phyloP scores from a whole-genome alignment of 2,113 vertebrate genomes.

The Rhynchopsitta pachyrhyncha region DNA sequence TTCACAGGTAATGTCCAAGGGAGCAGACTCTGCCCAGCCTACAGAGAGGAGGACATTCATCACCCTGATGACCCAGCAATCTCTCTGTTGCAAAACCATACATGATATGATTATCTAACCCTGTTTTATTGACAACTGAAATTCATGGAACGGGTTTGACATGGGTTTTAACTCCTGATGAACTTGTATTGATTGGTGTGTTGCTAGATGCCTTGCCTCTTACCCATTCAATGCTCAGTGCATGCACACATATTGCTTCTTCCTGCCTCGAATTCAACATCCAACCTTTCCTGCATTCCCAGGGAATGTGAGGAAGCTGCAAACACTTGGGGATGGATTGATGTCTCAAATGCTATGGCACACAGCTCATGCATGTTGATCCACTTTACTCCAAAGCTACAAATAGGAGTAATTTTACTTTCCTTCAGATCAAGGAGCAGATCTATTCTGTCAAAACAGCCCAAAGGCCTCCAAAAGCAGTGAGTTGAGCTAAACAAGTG shows the following conservation, averaged over 20 bases:
- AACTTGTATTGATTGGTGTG: constrained; percentile 25
- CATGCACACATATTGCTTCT: constrained; percentile 5
- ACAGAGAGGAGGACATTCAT: background rate
- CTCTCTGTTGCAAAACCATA: background rate
- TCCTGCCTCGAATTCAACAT: constrained; percentile 3
- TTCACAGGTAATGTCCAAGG: background rate
- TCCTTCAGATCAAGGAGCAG: background rate
- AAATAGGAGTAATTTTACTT: background rate
- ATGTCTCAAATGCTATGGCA: constrained; percentile 4
- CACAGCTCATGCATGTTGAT: constrained; percentile 37
- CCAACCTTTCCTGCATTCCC: constrained; percentile 23
- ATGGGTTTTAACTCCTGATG: constrained; percentile 52
- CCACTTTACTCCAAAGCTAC: constrained; percentile 5
- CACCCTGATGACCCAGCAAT: background rate
- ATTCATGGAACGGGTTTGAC: constrained; percentile 1
- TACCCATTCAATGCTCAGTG: constrained; percentile 33
- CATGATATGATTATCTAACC: background rate
- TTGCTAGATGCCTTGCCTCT: constrained; percentile 30
- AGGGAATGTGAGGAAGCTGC: background rate
- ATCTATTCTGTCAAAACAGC: background rate
- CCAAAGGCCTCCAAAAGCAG: background rate
- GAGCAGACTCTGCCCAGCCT: background rate
- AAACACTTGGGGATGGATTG: background rate
- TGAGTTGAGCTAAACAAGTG: background rate
- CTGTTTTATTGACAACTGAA: constrained; percentile 29